Base-by-base conservation (phyloP, 1,140 invertebrate species). In the Lethrus apterus region DNA sequence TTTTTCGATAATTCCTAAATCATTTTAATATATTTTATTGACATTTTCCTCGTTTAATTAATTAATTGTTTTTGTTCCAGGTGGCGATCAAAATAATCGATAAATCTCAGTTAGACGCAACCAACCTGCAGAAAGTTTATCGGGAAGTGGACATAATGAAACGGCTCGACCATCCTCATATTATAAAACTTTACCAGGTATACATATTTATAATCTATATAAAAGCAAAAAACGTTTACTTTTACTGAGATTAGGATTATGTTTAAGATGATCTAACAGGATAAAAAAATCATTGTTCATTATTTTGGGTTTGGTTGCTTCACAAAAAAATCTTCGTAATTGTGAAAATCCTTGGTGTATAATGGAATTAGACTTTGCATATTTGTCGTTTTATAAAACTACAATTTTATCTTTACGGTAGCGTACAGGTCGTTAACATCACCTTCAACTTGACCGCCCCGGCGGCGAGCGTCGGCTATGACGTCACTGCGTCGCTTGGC, bases 71-170 rank as follows among this genome's bases (percentile, higher is more conserved):
- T 60, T 68, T 73, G 61, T 83, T 81, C 38, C 73, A 94, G 89
- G 93, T 97, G 70, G 93, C 93, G 62, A 94, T 97, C 66, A 97
- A 97, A 78, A 96, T 96, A 68, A 93, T 97, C 64, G 91, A 95
- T 71, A 96, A 95, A 73, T 92, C 89, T 20, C 89, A 94, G 73
- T 72, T 99, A 64, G 93, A 96, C 68, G 84, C 89, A 60, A 87
- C 91, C 58, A 98, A 98, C 72, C 71, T 98, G 60, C 86, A 92
- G 64, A 99, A 99, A 77, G 92, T 99, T 52, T 93, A 96, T 73
- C 79, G 96, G 46, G 96, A 99, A 81, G 93, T 99, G 55, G 84
- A 95, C 65, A 98, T 99, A 60, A 92, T 99, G 85, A 95, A 96
- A 71, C 82, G 88, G 59, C 76, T 99, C 56, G 81, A 87, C 62